These are phyloP conservation scores for Caenorhabditis remanei DNA, from an alignment of 1,140 invertebrate genomes.

Conservation along the genomic window DNA sequence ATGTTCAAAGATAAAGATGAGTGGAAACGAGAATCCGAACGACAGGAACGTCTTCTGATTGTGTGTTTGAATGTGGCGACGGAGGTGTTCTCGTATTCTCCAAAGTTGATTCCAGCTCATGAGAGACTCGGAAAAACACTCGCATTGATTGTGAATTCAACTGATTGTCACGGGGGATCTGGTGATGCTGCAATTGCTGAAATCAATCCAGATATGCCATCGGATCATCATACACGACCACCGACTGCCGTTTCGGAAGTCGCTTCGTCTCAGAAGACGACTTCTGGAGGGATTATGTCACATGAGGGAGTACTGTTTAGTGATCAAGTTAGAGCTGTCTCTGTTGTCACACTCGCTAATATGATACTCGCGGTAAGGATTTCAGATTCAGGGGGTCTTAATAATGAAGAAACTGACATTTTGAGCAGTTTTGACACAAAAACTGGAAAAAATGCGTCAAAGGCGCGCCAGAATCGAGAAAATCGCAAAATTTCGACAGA, in stretches of 20 bases:
- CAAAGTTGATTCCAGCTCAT: not conserved
- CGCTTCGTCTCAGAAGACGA: not conserved
- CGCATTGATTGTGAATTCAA: not conserved
- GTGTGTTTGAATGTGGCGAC: not conserved
- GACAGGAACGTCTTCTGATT: constrained; percentile 21
- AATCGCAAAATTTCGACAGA: too few relatives aligned
- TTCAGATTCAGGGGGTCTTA: too few relatives aligned
- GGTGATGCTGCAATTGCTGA: not conserved
- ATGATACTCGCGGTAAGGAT: constrained; percentile 10
- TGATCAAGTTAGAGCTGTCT: constrained; percentile 13
- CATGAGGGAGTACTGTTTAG: constrained; percentile 5
- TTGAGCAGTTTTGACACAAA: too few relatives aligned
- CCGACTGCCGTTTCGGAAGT: not conserved
- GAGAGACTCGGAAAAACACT: constrained; percentile 22
- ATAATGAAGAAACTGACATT: too few relatives aligned
- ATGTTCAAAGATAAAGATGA: constrained; percentile 42
- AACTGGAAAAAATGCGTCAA: too few relatives aligned
- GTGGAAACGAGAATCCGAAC: not conserved
- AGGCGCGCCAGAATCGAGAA: too few relatives aligned
- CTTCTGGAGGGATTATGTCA: not conserved
- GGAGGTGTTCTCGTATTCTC: constrained; percentile 6
- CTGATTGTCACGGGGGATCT: not conserved
- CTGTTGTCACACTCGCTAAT: not conserved
- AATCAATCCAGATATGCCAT: constrained; percentile 36
- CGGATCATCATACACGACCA: not conserved